Base-by-base conservation (phyloP, 2,797 vertebrate species). In the Lophius americanus region DNA sequence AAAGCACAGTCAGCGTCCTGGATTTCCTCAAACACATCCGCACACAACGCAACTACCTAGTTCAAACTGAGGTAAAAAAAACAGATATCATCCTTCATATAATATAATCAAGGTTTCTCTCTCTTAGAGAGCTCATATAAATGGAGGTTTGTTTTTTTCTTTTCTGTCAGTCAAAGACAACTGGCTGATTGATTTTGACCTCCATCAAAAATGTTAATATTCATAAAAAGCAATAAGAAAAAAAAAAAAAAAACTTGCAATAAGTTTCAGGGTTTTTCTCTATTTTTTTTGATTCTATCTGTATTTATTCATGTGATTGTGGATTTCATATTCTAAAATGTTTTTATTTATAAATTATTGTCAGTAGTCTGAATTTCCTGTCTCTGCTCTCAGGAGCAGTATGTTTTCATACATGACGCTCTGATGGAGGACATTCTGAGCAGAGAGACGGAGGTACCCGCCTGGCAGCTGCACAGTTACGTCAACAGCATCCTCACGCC, bases 11-110 rank as follows among this genome's bases (percentile, higher is more conserved):
- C 84, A 99, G 98, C 38, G 95, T 96, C 91, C 95, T 99, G 90
- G 97, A 96, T 75, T 99, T 98, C 85, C 96, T 99, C 89, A 99
- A 98, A 94, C 98, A 99, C 82, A 99, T 99, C 92, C 96, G 98
- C 92, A 97, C 97, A 81, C 98, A 99, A 94, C 96, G 98, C 67
- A 99, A 98, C 96, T 99, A 98, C 94, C 96, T 99, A 85, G 98
- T 99, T 92, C 98, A 99, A 93, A 99, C 98, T 9, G 98, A 99
- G 97, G 98, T 98, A 92, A 87, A 84, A 36, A 36, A 39, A 13
- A 5, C 36, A 32, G 1, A 14, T 57, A 49, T 64, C 14, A 4
- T 53, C 56, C 47, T 55, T 13, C 5, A 48, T 32, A 32, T 46
- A 90, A 79, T 14, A 9, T 60, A 38, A 52, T 11, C 7, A 23